Evolutionary conservation across 2,888 invertebrate genomes (phyloP).

Genomic region (Agriopis leucophaearia): DNA sequence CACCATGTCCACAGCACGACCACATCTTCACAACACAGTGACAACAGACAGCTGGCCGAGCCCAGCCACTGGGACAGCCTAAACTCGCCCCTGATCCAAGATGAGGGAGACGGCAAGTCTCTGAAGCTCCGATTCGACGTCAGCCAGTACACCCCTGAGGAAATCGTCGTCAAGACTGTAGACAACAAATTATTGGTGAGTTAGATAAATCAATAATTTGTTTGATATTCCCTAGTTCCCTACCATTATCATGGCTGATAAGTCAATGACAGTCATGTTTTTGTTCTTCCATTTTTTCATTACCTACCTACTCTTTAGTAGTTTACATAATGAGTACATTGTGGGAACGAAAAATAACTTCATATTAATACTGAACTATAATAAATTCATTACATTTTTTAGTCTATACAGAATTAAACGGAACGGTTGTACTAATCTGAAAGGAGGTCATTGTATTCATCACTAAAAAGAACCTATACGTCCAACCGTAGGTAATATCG

Average conservation of each 20-base stretch:
- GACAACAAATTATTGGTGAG: conserved; percentile 98
- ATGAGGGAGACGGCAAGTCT: conserved; percentile 97
- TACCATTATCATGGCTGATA: background rate
- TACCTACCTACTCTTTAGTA: background rate
- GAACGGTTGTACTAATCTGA: too few species aligned
- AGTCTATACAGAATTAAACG: too few species aligned
- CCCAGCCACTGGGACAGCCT: conserved; percentile 93
- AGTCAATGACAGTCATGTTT: background rate
- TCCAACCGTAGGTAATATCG: too few species aligned
- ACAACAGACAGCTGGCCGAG: conserved; percentile 87
- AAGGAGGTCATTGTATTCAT: too few species aligned
- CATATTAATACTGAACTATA: too few species aligned
- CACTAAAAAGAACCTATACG: too few species aligned
- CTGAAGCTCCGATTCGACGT: conserved; percentile 98
- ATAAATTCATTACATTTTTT: too few species aligned
- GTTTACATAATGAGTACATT: too few species aligned
- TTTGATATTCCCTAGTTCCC: background rate
- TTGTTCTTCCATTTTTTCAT: background rate
- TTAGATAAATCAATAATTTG: background rate
- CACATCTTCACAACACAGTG: conserved; percentile 88
- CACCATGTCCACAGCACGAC: conserved; percentile 85
- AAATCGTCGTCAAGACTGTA: conserved; percentile 99
- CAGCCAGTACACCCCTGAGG: conserved; percentile 98
- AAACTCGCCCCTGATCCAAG: conserved; percentile 97
- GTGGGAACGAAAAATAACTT: too few species aligned